Conservation (phyloP, 2,797 vertebrate genomes). For the Pygocentrus nattereri region DNA sequence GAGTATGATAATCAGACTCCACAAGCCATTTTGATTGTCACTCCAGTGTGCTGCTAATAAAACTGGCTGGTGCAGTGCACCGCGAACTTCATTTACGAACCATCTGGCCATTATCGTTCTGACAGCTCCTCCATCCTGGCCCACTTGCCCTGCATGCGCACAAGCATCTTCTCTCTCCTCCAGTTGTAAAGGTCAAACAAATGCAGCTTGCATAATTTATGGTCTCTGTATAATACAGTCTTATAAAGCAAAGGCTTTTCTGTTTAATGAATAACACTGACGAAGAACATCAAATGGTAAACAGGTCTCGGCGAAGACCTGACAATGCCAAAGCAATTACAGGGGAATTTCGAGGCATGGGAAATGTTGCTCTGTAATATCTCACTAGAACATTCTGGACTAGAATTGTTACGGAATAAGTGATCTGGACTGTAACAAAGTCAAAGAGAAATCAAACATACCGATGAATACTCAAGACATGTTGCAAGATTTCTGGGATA, state of each 20-base stretch:
- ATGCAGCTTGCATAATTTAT: constrained; percentile 43
- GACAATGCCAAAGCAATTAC: constrained; percentile 53
- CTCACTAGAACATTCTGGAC: constrained; percentile 44
- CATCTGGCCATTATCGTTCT: constrained; percentile 42
- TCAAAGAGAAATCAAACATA: constrained; percentile 33
- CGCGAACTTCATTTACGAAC: constrained; percentile 43
- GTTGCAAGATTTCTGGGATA: constrained; percentile 32
- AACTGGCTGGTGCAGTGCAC: constrained; percentile 11
- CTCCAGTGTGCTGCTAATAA: constrained; percentile 41
- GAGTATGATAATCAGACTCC: constrained; percentile 11
- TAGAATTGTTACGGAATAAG: constrained; percentile 37
- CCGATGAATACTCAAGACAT: constrained; percentile 31
- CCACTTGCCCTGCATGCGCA: constrained; percentile 16
- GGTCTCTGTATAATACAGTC: constrained; percentile 34
- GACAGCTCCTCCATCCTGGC: constrained; percentile 14
- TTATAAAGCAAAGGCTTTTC: constrained; percentile 43
- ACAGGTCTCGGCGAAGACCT: constrained; percentile 31
- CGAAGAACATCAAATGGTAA: constrained; percentile 47
- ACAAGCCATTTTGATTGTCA: constrained; percentile 18
- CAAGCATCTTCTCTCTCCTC: constrained; percentile 3
- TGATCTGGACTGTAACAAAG: constrained; percentile 55
- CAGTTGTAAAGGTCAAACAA: constrained; percentile 48
- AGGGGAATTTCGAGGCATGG: constrained; percentile 45
- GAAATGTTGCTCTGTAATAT: constrained; percentile 54
- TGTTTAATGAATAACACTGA: constrained; percentile 41